phyloP scores from a whole-genome alignment of 2,797 vertebrate species.

The Serranus cabrilla region DNA sequence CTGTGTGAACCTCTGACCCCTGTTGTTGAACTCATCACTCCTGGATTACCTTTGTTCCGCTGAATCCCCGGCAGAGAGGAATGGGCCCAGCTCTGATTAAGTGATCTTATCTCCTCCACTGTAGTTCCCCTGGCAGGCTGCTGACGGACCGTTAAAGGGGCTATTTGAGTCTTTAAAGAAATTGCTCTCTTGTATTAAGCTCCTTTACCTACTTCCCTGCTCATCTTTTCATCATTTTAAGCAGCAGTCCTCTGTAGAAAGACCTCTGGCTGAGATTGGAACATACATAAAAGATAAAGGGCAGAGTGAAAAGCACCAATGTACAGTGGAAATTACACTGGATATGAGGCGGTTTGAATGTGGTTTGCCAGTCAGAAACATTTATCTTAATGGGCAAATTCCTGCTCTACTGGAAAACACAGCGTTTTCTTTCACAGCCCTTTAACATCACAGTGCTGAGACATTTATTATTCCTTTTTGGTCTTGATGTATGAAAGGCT shows the following conservation, averaged over 20 bases:
- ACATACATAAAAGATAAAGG: neutral
- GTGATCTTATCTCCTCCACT: constrained; percentile 38
- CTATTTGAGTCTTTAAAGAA: constrained; percentile 18
- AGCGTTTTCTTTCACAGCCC: neutral
- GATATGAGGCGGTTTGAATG: neutral
- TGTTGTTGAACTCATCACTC: constrained; percentile 28
- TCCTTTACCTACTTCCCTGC: neutral
- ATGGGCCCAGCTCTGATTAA: constrained; percentile 13
- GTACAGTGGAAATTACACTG: no score
- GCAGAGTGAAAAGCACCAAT: neutral
- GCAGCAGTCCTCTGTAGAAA: neutral
- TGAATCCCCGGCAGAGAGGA: constrained; percentile 29
- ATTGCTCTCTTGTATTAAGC: neutral
- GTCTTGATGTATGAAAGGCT: constrained; percentile 18
- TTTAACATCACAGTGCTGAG: constrained; percentile 3
- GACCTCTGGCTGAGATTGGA: constrained; percentile 1
- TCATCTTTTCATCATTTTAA: neutral
- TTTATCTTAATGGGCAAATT: neutral
- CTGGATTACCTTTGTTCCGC: constrained; percentile 23
- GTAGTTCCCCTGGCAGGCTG: constrained; percentile 1
- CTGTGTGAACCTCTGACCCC: constrained; percentile 18
- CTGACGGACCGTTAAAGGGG: constrained; percentile 12
- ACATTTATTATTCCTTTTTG: constrained; percentile 1
- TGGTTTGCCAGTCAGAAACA: neutral
- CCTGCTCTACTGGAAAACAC: neutral